Conservation (phyloP, 53 echinoderm and acorn worm species). For the Echinarachnius parma region DNA sequence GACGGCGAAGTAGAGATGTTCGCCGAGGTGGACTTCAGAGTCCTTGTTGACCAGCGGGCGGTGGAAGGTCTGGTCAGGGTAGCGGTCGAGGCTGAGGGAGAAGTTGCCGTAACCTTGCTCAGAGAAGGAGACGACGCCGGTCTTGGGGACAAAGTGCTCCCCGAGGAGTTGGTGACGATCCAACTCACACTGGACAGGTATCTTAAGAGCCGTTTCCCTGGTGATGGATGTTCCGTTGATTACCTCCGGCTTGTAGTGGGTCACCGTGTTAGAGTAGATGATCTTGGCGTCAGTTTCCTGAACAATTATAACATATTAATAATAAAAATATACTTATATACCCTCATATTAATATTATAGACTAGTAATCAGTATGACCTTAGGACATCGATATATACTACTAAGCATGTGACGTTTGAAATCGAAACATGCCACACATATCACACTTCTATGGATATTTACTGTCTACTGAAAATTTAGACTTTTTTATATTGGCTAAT, state of each 20-base stretch:
- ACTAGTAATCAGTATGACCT: too few species aligned
- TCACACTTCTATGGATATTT: too few species aligned
- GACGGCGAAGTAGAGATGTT: conserved; percentile 27
- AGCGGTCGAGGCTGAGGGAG: conserved; percentile 34
- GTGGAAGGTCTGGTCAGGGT: conserved; percentile 12
- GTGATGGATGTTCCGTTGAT: conserved; percentile 14
- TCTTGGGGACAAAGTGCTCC: conserved; percentile 16
- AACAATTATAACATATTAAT: too few species aligned
- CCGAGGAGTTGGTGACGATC: conserved; percentile 16
- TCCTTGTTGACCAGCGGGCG: not conserved
- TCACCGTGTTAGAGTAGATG: conserved; percentile 30
- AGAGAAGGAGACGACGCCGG: not conserved
- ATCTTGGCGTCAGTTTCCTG: conserved; percentile 23
- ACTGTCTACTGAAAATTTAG: too few species aligned
- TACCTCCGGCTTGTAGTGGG: conserved; percentile 17
- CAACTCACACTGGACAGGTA: conserved; percentile 14
- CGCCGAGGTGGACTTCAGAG: conserved; percentile 7
- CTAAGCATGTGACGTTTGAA: too few species aligned
- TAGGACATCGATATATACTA: too few species aligned
- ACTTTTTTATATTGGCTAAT: too few species aligned
- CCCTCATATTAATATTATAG: too few species aligned
- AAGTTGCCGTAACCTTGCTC: conserved; percentile 24
- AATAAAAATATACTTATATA: too few species aligned
- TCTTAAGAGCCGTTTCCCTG: conserved; percentile 5
- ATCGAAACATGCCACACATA: too few species aligned